Percentiles rank a stretch among this genome's conserved stretches.
Conservation (phyloP, 2,888 invertebrate genomes). For the Perizoma flavofasciatum region DNA sequence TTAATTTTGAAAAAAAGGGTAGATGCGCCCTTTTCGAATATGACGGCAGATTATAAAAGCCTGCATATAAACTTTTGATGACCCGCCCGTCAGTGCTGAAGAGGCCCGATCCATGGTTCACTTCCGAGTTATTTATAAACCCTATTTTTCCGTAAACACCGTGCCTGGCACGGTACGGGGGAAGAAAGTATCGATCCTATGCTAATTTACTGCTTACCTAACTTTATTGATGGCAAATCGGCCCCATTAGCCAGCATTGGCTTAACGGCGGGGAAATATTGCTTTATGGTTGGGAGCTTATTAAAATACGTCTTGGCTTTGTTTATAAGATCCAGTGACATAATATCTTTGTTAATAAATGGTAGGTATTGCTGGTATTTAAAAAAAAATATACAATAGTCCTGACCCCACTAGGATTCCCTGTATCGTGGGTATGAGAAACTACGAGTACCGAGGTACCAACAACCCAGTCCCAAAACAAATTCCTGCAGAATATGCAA, state of each 20-base stretch:
- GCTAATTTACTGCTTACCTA: conserved; percentile 63
- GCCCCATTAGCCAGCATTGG: conserved; percentile 42
- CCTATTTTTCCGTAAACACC: conserved; percentile 25
- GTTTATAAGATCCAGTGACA: neutral
- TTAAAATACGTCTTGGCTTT: neutral
- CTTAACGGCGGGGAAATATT: conserved; percentile 29
- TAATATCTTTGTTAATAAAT: too few species aligned
- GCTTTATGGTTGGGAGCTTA: conserved; percentile 16
- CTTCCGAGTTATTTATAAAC: conserved; percentile 27
- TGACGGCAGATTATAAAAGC: too few species aligned
- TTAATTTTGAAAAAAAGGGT: too few species aligned
- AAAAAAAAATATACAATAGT: too few species aligned
- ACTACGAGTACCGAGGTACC: too few species aligned
- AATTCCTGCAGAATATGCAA: too few species aligned
- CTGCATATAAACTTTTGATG: conserved; percentile 17
- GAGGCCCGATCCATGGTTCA: conserved; percentile 9
- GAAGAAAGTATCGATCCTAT: conserved; percentile 70
- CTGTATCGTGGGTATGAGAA: too few species aligned
- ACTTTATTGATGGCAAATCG: conserved; percentile 65
- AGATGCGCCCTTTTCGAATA: too few species aligned
- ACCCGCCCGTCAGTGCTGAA: too few species aligned
- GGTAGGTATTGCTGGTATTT: too few species aligned
- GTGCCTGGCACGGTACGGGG: conserved; percentile 46
- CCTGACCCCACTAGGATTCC: too few species aligned
- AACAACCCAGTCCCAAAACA: too few species aligned